phyloP scores from a whole-genome alignment of 2,113 vertebrate genomes.

The Saccopteryx leptura region DNA sequence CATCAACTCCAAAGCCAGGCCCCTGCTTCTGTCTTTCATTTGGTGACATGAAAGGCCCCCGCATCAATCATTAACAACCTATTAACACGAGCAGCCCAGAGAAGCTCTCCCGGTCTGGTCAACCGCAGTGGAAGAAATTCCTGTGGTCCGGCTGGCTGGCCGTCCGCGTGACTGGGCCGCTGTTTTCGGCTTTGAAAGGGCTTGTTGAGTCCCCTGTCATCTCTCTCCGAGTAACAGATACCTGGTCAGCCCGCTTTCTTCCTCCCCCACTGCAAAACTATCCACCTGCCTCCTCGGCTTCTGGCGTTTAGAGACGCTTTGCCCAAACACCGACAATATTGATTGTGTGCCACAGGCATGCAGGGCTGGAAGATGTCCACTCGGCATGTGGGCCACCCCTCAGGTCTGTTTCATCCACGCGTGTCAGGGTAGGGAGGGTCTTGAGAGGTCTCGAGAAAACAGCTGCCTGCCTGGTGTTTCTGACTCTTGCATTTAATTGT shows the following conservation, averaged over 20 bases:
- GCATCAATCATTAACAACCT: constrained; percentile 92
- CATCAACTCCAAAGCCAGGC: constrained; percentile 83
- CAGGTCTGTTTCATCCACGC: background rate
- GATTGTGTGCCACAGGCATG: background rate
- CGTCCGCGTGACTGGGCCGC: constrained; percentile 10
- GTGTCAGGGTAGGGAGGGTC: background rate
- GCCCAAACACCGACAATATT: background rate
- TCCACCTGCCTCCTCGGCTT: constrained; percentile 72
- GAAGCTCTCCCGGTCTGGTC: constrained; percentile 89
- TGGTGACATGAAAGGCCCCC: constrained; percentile 88
- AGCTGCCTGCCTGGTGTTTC: background rate
- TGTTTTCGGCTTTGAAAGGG: constrained; percentile 84
- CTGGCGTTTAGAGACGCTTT: background rate
- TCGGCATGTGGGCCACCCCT: background rate
- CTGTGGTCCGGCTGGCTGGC: constrained; percentile 89
- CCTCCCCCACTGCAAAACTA: constrained; percentile 78
- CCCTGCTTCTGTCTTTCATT: constrained; percentile 87
- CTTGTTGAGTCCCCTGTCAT: constrained; percentile 89
- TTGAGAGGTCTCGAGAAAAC: background rate
- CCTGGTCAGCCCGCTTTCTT: constrained; percentile 77
- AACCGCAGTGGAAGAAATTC: constrained; percentile 88
- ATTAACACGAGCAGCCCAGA: constrained; percentile 91
- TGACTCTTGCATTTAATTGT: constrained; percentile 44
- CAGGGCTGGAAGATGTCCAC: background rate
- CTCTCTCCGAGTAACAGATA: constrained; percentile 89